Evolutionary conservation across 2,797 vertebrate genomes (phyloP).

Genomic region (Coccyzus lansbergi): DNA sequence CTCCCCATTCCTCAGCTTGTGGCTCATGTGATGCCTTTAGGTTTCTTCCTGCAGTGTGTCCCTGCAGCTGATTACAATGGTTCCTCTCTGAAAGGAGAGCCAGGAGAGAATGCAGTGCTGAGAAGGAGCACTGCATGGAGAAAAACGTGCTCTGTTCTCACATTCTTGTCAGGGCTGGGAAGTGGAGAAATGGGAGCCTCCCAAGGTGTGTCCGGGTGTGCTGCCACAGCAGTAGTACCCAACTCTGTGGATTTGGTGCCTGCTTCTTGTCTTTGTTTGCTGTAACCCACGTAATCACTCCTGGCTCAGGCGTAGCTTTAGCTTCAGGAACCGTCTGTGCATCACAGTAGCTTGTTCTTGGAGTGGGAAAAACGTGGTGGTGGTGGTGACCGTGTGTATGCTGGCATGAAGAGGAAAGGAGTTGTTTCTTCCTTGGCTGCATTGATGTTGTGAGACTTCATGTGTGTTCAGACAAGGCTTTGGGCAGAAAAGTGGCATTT

Average conservation of each 20-base stretch:
- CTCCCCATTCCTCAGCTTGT: neutral
- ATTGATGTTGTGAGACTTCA: accelerated
- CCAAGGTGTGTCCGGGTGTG: neutral
- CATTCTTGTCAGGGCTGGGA: neutral
- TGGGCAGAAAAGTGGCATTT: neutral
- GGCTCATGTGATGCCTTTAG: neutral
- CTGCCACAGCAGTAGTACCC: accelerated
- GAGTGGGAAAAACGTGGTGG: accelerated
- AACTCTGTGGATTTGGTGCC: neutral
- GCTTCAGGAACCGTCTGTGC: neutral
- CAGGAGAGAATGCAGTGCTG: accelerated
- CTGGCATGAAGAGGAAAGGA: accelerated
- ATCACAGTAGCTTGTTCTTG: accelerated
- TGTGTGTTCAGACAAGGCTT: neutral
- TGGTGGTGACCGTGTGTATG: accelerated
- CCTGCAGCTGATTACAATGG: accelerated
- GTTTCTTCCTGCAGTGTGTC: neutral
- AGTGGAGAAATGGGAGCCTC: neutral
- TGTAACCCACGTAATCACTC: neutral
- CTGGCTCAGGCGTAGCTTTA: neutral
- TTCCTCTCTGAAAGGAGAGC: neutral
- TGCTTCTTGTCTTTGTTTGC: neutral
- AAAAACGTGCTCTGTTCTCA: constrained; percentile 8
- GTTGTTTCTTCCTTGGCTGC: neutral
- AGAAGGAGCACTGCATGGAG: neutral